These are phyloP conservation scores for Elephas maximus DNA, from an alignment of 2,113 vertebrate species.

Conservation along the genomic window DNA sequence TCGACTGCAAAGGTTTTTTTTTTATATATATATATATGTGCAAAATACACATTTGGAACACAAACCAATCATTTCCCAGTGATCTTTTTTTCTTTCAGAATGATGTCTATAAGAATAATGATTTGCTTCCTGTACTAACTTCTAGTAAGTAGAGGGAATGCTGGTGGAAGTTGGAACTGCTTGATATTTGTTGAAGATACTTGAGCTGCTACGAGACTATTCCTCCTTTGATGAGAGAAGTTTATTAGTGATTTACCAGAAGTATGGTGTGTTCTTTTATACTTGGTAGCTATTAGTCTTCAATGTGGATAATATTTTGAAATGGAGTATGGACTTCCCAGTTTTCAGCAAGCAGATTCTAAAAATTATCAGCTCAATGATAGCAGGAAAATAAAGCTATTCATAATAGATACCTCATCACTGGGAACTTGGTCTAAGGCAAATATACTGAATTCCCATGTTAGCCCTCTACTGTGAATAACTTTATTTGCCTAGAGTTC, in stretches of 20 bases:
- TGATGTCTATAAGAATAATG: not conserved
- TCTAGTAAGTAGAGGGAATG: conserved; percentile 35
- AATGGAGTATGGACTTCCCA: not conserved
- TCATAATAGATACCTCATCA: not conserved
- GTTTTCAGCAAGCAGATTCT: not conserved
- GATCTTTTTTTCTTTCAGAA: conserved; percentile 51
- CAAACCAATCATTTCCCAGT: conserved; percentile 4
- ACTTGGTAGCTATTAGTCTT: conserved; percentile 31
- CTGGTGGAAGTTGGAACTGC: not conserved
- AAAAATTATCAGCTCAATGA: not conserved
- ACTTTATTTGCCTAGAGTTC: not conserved
- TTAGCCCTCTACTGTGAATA: not conserved
- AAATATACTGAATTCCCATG: not conserved
- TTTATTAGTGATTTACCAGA: conserved; percentile 1
- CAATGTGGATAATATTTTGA: conserved; percentile 29
- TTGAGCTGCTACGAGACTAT: not conserved
- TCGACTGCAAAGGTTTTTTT: no score
- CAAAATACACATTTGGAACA: not conserved
- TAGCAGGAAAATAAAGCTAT: not conserved
- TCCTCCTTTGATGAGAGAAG: not conserved
- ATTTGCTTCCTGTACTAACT: not conserved
- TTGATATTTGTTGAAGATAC: not conserved
- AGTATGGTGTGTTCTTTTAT: not conserved
- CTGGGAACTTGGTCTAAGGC: not conserved
- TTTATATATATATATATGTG: not conserved